Percentiles rank a stretch among this genome's conserved stretches.
phyloP scores from a whole-genome alignment of 2,888 invertebrate genomes.

The Muschampia staudingeri region DNA sequence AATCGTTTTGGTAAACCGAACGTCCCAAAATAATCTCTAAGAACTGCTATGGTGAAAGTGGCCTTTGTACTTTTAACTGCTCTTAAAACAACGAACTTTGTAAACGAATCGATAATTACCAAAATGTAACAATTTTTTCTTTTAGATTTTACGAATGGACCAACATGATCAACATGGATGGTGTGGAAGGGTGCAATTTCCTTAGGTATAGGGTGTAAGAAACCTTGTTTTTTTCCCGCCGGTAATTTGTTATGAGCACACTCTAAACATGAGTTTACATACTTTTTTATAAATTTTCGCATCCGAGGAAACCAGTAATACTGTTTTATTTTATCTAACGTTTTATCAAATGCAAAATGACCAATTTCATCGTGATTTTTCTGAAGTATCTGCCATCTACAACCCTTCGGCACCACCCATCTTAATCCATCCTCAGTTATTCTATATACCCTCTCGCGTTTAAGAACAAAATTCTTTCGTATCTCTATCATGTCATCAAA shows the following conservation, averaged over 20 bases:
- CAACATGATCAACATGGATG: constrained; percentile 8
- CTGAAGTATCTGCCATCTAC: constrained; percentile 1
- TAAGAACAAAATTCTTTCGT: not conserved
- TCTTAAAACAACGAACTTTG: not conserved
- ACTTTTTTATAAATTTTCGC: not conserved
- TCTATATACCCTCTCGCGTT: not conserved
- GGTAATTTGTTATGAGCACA: not conserved
- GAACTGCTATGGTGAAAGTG: not conserved
- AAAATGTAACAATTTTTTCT: not conserved
- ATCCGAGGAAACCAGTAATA: not conserved
- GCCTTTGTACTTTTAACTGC: not conserved
- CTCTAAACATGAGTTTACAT: constrained; percentile 8
- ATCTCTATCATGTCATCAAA: not conserved
- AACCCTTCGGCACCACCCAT: not conserved
- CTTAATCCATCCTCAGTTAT: constrained; percentile 5
- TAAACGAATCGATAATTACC: not conserved
- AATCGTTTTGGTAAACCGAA: constrained; percentile 1
- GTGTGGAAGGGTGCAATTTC: not conserved
- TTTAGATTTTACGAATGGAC: constrained; percentile 1
- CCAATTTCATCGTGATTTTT: constrained; percentile 8
- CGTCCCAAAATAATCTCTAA: not conserved
- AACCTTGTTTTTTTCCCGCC: not conserved
- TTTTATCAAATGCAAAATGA: constrained; percentile 2
- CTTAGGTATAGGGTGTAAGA: not conserved
- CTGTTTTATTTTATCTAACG: not conserved